These are phyloP conservation scores for Crotalus tigris DNA, from an alignment of 2,113 vertebrate species.

Conservation along the genomic window DNA sequence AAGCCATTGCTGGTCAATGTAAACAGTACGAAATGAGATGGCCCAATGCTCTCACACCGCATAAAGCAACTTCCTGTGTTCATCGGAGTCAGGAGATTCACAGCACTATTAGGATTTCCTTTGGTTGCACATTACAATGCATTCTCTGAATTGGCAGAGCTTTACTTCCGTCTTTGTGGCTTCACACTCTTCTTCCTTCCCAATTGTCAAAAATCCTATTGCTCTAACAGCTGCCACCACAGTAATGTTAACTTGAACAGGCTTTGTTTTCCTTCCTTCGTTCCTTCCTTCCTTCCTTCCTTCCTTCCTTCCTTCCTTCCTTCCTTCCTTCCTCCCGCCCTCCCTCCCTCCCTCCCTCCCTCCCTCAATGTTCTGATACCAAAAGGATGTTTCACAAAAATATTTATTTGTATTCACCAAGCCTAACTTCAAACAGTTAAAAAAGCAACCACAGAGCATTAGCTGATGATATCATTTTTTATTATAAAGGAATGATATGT, in stretches of 20 bases:
- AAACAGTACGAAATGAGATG: neutral
- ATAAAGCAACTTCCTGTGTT: neutral
- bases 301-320: neutral
- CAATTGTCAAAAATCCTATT: slow-evolving; percentile 58
- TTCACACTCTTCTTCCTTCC: slow-evolving; percentile 42
- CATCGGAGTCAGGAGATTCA: slow-evolving; percentile 6
- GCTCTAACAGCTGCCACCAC: slow-evolving; percentile 56
- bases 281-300: neutral
- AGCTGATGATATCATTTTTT: slow-evolving; percentile 25
- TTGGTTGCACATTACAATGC: slow-evolving; percentile 13
- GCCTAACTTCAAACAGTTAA: neutral
- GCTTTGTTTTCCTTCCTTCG: slow-evolving; percentile 29
- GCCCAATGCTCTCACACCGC: neutral
- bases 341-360: neutral
- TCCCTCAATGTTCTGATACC: neutral
- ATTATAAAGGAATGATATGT: neutral
- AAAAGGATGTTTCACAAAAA: slow-evolving; percentile 3
- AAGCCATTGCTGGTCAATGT: neutral
- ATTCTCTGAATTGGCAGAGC: slow-evolving; percentile 41
- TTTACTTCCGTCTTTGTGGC: slow-evolving; percentile 52
- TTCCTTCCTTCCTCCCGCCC: neutral
- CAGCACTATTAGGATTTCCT: slow-evolving; percentile 25
- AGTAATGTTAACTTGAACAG: slow-evolving; percentile 44
- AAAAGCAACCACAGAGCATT: neutral
- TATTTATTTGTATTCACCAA: slow-evolving; percentile 26